phyloP scores from a whole-genome alignment of 2,113 vertebrate genomes.

The Nibea coibor region DNA sequence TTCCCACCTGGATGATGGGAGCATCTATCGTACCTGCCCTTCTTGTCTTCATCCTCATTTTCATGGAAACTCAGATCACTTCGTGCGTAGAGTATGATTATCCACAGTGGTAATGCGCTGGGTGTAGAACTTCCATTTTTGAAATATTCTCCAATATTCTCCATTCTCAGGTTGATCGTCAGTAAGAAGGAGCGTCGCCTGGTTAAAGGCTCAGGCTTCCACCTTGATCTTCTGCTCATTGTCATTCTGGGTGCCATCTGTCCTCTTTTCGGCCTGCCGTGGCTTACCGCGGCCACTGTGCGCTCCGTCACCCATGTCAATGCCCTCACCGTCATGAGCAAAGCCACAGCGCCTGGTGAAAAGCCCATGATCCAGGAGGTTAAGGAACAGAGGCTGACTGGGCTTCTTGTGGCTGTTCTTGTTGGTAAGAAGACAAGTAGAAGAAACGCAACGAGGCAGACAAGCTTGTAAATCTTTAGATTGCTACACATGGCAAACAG shows the following conservation, averaged over 20 bases:
- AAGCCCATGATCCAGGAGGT: slow-evolving; percentile 96
- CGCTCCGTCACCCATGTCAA: slow-evolving; percentile 97
- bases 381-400: slow-evolving; percentile 96
- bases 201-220: slow-evolving; percentile 96
- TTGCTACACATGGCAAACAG: background rate
- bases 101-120: background rate
- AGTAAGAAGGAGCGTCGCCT: slow-evolving; percentile 95
- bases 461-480: background rate
- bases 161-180: slow-evolving; percentile 90
- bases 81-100: slow-evolving; percentile 85
- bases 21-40: slow-evolving; percentile 94
- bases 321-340: slow-evolving; percentile 97
- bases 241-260: slow-evolving; percentile 93
- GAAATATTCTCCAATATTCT: too few species aligned
- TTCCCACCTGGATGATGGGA: slow-evolving; percentile 98
- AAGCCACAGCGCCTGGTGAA: slow-evolving; percentile 93
- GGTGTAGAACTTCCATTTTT: background rate
- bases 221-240: slow-evolving; percentile 95
- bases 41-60: slow-evolving; percentile 98
- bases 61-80: slow-evolving; percentile 99
- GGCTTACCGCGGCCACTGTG: slow-evolving; percentile 95
- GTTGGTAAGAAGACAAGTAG: slow-evolving; percentile 88
- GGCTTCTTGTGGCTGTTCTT: slow-evolving; percentile 90
- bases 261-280: slow-evolving; percentile 94
- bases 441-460: too few species aligned